Conservation (phyloP, 1,140 invertebrate species). For the Drosophila oshimai region DNA sequence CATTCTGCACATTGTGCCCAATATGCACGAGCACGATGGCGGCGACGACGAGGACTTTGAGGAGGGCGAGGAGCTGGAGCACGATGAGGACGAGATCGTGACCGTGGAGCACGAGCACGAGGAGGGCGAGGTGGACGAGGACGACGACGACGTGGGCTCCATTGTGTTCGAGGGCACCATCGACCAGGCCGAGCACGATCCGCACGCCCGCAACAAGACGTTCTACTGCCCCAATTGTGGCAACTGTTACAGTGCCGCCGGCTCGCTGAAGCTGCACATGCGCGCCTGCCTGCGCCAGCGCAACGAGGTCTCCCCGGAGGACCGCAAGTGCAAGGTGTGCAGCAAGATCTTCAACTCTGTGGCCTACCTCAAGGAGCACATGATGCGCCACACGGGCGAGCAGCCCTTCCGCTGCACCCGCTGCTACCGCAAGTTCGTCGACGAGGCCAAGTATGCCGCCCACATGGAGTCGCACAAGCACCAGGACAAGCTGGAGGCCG, state of each 20-base stretch:
- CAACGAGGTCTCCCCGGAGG: constrained; percentile 65
- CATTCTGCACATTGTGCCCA: constrained; percentile 71
- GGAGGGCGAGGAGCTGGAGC: constrained; percentile 16
- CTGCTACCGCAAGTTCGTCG: constrained; percentile 79
- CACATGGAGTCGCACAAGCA: constrained; percentile 79
- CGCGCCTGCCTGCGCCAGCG: constrained; percentile 75
- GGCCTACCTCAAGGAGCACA: constrained; percentile 80
- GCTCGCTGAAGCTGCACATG: constrained; percentile 78
- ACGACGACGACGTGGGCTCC: constrained; percentile 50
- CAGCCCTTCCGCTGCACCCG: constrained; percentile 75
- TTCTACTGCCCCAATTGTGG: constrained; percentile 81
- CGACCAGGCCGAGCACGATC: constrained; percentile 51
- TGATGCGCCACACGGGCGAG: constrained; percentile 79
- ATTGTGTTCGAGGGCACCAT: constrained; percentile 64
- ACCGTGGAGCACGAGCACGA: constrained; percentile 52
- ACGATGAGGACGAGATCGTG: constrained; percentile 49
- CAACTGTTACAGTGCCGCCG: constrained; percentile 79
- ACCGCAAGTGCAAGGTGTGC: constrained; percentile 78
- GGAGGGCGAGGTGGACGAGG: constrained; percentile 49
- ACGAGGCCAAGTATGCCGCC: constrained; percentile 65
- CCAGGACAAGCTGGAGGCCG: constrained; percentile 76
- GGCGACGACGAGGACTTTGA: constrained; percentile 27
- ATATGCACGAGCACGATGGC: constrained; percentile 17
- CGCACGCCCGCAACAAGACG: constrained; percentile 63
- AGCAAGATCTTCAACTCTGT: constrained; percentile 81